Percentiles rank a stretch among this genome's conserved stretches.
These are phyloP conservation scores for Syrmaticus mikado DNA, from an alignment of 2,113 vertebrate species.

Conservation along the genomic window DNA sequence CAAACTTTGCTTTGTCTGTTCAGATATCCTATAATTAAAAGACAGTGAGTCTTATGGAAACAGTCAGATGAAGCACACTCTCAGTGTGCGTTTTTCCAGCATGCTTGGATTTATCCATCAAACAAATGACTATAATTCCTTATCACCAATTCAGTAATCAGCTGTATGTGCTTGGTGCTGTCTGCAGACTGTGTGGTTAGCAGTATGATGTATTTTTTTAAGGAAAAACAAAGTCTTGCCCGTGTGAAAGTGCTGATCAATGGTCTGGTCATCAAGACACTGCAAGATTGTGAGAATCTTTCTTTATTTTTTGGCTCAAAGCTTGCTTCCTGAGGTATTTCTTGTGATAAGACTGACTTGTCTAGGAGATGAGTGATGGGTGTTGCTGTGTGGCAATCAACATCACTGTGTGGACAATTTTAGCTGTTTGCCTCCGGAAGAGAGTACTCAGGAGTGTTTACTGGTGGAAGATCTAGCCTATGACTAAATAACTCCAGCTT, in stretches of 20 bases:
- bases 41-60: not conserved
- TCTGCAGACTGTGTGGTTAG: not conserved
- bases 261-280: not conserved
- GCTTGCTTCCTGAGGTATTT: no score
- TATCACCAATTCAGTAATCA: not conserved
- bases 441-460: no score
- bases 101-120: conserved; percentile 7
- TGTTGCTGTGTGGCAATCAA: no score
- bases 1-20: conserved; percentile 29
- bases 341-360: no score
- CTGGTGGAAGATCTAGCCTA: no score
- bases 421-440: no score
- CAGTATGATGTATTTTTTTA: not conserved
- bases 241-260: not conserved
- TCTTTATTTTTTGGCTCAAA: no score
- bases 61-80: conserved; percentile 20
- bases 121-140: not conserved
- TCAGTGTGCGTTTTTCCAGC: not conserved
- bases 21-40: conserved; percentile 49
- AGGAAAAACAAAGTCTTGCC: not conserved
- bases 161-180: not conserved
- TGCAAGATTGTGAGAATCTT: not conserved
- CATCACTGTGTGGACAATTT: no score
- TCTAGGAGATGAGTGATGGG: no score
- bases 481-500: no score